Percentiles rank a stretch among this genome's conserved stretches.
phyloP scores from a whole-genome alignment of 2,797 vertebrate genomes.

The Anableps anableps region DNA sequence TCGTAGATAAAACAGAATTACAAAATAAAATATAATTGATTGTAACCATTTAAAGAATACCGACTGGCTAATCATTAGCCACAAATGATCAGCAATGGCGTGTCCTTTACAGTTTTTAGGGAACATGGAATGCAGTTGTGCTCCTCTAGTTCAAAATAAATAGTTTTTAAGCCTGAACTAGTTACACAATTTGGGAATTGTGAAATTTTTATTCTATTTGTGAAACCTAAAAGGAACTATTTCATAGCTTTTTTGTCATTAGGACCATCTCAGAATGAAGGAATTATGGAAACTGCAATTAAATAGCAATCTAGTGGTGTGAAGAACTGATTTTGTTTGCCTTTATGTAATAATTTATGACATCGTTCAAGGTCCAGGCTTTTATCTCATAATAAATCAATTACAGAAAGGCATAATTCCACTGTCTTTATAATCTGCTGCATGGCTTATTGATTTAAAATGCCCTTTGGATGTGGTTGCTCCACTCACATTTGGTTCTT shows the following conservation, averaged over 20 bases:
- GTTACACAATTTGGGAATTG: neutral
- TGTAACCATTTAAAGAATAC: neutral
- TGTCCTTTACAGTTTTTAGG: neutral
- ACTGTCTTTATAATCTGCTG: neutral
- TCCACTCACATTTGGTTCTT: neutral
- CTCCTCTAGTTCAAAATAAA: neutral
- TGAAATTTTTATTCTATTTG: neutral
- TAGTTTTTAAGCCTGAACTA: neutral
- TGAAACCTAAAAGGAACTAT: neutral
- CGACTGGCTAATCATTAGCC: neutral
- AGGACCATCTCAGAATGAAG: neutral
- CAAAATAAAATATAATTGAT: neutral
- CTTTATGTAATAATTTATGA: too few relatives aligned
- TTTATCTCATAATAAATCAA: neutral
- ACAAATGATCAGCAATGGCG: neutral
- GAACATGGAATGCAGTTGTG: neutral
- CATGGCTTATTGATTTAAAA: neutral
- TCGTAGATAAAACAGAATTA: neutral
- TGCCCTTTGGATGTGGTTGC: neutral
- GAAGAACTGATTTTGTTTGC: too few relatives aligned
- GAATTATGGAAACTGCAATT: too few relatives aligned
- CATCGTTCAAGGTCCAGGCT: too few relatives aligned
- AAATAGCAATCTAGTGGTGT: too few relatives aligned
- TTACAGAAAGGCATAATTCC: too few relatives aligned
- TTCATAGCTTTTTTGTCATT: neutral